phyloP scores from a whole-genome alignment of 2,113 vertebrate genomes.

The Fregata magnificens region DNA sequence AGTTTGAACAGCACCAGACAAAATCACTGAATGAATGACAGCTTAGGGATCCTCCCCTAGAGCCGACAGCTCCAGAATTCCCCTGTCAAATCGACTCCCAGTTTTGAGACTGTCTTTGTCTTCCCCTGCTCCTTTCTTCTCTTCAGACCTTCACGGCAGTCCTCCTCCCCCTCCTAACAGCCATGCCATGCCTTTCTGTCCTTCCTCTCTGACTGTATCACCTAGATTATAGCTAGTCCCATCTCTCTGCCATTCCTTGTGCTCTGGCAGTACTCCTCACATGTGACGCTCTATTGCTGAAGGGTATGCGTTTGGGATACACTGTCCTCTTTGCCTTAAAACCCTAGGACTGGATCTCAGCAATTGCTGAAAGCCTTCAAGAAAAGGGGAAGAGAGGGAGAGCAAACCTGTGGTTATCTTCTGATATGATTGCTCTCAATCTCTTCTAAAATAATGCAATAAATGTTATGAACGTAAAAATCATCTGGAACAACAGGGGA shows the following conservation, averaged over 20 bases:
- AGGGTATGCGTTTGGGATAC: neutral
- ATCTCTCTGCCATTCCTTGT: fast-evolving
- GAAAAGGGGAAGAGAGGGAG: neutral
- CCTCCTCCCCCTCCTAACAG: neutral
- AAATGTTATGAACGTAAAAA: neutral
- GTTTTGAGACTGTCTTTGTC: neutral
- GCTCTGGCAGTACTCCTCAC: neutral
- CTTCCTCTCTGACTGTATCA: neutral
- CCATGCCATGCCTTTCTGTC: neutral
- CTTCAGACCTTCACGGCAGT: neutral
- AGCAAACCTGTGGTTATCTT: neutral
- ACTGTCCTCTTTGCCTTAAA: neutral
- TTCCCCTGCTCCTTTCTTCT: neutral
- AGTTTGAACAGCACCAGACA: neutral
- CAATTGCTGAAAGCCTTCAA: neutral
- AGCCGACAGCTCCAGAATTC: neutral
- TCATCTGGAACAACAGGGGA: neutral
- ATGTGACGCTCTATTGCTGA: neutral
- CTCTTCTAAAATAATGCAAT: neutral
- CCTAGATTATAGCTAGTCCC: neutral
- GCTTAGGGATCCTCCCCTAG: neutral
- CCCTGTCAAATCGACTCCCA: fast-evolving
- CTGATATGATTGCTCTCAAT: neutral
- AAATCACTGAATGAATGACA: neutral
- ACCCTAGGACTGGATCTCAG: neutral